Conservation (phyloP, 2,113 vertebrate species). For the Mohoua ochrocephala region DNA sequence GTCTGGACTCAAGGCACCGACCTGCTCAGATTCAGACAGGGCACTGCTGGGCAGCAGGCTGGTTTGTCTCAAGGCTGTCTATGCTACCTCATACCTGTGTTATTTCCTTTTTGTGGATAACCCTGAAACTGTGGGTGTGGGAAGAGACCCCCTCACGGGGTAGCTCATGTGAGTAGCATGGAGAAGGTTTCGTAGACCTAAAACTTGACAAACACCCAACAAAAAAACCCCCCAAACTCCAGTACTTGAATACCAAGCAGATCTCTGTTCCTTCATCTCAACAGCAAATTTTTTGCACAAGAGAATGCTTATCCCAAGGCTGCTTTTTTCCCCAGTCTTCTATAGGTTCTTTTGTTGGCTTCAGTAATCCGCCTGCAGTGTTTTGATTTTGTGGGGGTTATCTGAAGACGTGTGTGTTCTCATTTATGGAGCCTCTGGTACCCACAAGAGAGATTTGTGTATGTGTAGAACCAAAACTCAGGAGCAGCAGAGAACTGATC, state of each 20-base stretch:
- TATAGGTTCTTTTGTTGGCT: neutral
- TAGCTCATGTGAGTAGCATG: neutral
- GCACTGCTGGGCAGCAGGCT: neutral
- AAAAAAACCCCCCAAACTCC: fast-evolving
- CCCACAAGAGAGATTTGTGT: neutral
- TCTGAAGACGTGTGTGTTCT: neutral
- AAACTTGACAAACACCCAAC: neutral
- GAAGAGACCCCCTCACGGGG: neutral
- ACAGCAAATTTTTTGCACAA: neutral
- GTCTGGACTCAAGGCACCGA: neutral
- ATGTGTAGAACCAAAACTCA: neutral
- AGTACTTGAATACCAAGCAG: neutral
- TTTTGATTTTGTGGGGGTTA: neutral
- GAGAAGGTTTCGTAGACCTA: neutral
- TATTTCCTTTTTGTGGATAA: neutral
- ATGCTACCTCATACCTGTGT: neutral
- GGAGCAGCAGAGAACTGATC: neutral
- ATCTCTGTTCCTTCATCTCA: neutral
- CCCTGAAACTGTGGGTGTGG: neutral
- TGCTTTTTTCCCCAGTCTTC: neutral
- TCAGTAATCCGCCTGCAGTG: neutral
- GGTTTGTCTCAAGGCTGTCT: neutral
- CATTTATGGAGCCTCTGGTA: neutral
- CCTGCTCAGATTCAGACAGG: neutral
- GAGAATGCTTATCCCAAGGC: neutral